Base-by-base conservation (phyloP, 2,113 vertebrate genomes). In the Brachypodius melanocephalos region DNA sequence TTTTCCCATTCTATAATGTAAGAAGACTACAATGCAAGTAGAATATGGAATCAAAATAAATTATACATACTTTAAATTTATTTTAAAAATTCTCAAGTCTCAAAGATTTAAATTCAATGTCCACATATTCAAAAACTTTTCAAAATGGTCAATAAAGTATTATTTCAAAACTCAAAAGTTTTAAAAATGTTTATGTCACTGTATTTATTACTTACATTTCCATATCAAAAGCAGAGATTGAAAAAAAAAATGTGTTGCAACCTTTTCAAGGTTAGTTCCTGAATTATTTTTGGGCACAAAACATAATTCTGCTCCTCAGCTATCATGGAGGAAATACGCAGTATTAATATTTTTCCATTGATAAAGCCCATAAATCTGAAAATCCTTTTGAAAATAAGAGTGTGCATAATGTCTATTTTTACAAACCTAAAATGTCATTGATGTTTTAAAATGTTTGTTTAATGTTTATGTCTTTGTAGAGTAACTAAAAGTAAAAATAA, bases 401-500 rank as follows among this genome's bases (percentile, higher is more conserved):
- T 28, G 42, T 6, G 77, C 36, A 55, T 38, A 85, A 62, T 38
- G 19, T 62, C 46, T 88, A 36, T 83, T 93, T 95, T 89, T 82
- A 80, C 77, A 80, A 91, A 58, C 26, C 21, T 69, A 61, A 85
- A 90, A 73, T 38, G 34, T 85, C 71, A 89, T 40, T 12, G 1
- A 42, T 58, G 32, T 89, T 95, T 91, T 54, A 36, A 91, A 89
- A 89, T 71, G 38, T 55, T 49, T 95, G n/a, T 90, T 91, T 89
- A 57, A 76, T 76, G 24, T 94, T 91, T 17, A 79, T 83, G 90
- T 88, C 31, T 83, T 92, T 89, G 48, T 91, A n/a, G 38, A 73
- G 34, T 51, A 91, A 85, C 15, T 55, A 34, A 93, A 91, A 26
- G 34, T 55, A 85, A 85, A 95, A 96, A 96, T 97, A 93, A 96